These are phyloP conservation scores for Hemibagrus guttatus DNA, from an alignment of 2,797 vertebrate species.

Conservation along the genomic window DNA sequence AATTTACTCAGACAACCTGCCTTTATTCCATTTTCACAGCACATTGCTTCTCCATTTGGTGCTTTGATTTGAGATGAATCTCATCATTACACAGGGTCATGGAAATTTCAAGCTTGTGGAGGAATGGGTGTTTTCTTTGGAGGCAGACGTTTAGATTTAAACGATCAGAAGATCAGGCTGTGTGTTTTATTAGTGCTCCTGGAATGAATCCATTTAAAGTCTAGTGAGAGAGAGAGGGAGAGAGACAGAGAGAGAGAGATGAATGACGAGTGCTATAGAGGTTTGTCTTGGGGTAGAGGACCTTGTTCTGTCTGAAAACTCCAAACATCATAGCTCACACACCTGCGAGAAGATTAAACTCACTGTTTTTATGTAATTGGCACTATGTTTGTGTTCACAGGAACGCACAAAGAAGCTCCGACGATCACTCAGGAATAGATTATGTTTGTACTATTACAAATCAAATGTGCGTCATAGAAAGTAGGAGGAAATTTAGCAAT, in stretches of 20 bases:
- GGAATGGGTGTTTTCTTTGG: conserved; percentile 25
- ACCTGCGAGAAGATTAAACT: conserved; percentile 21
- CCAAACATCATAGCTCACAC: conserved; percentile 24
- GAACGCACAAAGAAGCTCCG: conserved; percentile 4
- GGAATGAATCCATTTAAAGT: conserved; percentile 10
- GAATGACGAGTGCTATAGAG: too few species aligned
- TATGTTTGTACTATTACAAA: not conserved
- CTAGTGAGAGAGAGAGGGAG: not conserved
- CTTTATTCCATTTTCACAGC: conserved; percentile 45
- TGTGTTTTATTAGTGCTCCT: conserved; percentile 16
- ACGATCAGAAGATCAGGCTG: conserved; percentile 25
- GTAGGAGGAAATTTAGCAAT: not conserved
- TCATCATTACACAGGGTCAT: conserved; percentile 41
- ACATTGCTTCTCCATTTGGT: conserved; percentile 40
- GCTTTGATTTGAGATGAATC: conserved; percentile 42
- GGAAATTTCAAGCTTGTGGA: conserved; percentile 37
- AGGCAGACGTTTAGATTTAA: conserved; percentile 38
- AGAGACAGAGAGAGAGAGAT: not conserved
- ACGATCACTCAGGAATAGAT: not conserved
- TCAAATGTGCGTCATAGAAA: not conserved
- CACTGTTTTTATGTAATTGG: not conserved
- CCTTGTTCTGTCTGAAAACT: conserved; percentile 35
- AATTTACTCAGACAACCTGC: conserved; percentile 40
- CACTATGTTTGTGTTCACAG: not conserved
- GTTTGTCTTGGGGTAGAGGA: conserved; percentile 1